Percentiles rank a stretch among this genome's conserved stretches.
Conservation (phyloP, 64 coral and sea anemone species). For the Dendrophyllia cribrosa region DNA sequence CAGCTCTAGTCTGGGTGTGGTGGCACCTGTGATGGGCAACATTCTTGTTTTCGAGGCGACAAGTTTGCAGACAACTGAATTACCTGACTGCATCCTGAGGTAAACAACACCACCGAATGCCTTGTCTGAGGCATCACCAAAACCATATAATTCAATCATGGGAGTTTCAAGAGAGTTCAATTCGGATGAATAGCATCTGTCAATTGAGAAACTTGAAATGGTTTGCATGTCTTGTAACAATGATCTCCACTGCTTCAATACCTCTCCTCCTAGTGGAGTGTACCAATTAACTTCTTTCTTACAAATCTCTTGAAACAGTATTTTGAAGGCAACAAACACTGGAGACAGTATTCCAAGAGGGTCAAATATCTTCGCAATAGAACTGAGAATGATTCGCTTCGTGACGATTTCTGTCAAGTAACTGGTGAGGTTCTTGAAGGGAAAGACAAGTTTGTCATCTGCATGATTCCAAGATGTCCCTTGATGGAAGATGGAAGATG, state of each 20-base stretch:
- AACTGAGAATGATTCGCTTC: slow-evolving; percentile 43
- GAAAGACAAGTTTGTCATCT: slow-evolving; percentile 42
- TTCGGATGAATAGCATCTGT: neutral
- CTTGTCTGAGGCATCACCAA: slow-evolving; percentile 19
- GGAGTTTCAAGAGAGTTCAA: neutral
- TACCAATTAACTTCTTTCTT: neutral
- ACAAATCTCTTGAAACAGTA: neutral
- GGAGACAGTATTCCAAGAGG: slow-evolving; percentile 39
- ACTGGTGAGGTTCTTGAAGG: neutral
- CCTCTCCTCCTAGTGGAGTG: neutral
- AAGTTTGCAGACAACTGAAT: neutral
- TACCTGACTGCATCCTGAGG: neutral
- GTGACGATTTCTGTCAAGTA: slow-evolving; percentile 35
- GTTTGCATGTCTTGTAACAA: slow-evolving; percentile 1
- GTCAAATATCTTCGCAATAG: slow-evolving; percentile 55
- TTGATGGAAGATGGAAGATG: too few species aligned
- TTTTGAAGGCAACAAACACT: slow-evolving; percentile 25
- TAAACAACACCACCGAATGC: neutral
- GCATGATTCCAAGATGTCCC: too few species aligned
- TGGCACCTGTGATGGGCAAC: neutral
- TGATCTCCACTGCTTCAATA: neutral
- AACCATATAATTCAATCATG: slow-evolving; percentile 11
- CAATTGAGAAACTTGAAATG: neutral
- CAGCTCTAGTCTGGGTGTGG: slow-evolving; percentile 24
- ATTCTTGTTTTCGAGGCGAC: neutral